Percentiles rank a stretch among this genome's conserved stretches.
Conservation (phyloP, 2,797 vertebrate genomes). For the Betta splendens region DNA sequence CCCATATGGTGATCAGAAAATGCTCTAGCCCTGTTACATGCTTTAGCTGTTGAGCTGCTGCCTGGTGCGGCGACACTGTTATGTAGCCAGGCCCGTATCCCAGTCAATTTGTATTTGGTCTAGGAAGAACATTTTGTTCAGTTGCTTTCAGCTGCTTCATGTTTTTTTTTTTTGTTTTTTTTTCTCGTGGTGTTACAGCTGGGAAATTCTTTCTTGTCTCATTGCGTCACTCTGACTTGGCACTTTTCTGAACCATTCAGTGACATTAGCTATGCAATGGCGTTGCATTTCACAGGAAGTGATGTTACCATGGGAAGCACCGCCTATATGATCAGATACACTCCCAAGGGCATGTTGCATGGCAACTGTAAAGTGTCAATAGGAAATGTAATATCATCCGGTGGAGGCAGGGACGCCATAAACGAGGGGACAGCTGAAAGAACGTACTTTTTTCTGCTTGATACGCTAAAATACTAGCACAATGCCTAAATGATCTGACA, state of each 20-base stretch:
- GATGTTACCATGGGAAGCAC: conserved; percentile 61
- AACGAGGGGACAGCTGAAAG: conserved; percentile 31
- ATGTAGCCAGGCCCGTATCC: conserved; percentile 33
- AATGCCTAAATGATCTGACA: background rate
- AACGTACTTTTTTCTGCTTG: conserved; percentile 20
- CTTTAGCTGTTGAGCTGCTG: conserved; percentile 50
- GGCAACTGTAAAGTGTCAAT: conserved; percentile 79
- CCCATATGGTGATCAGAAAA: conserved; percentile 49
- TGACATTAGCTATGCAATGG: conserved; percentile 34
- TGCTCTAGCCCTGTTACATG: conserved; percentile 45
- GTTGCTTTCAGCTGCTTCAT: conserved; percentile 33
- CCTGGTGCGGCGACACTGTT: conserved; percentile 58
- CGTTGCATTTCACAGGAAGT: conserved; percentile 75
- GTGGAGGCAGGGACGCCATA: conserved; percentile 41
- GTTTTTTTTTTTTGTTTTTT: conserved; percentile 1
- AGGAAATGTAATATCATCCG: conserved; percentile 76
- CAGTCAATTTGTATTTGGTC: conserved; percentile 46
- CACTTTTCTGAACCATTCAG: conserved; percentile 47
- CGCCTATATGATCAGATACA: conserved; percentile 63
- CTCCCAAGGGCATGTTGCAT: conserved; percentile 73
- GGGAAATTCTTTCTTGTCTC: conserved; percentile 10
- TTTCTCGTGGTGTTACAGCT: conserved; percentile 30
- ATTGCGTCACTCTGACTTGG: conserved; percentile 40
- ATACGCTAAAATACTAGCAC: background rate
- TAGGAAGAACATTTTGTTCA: conserved; percentile 42